Conservation (phyloP, 2,113 vertebrate species). For the Apteryx mantelli region DNA sequence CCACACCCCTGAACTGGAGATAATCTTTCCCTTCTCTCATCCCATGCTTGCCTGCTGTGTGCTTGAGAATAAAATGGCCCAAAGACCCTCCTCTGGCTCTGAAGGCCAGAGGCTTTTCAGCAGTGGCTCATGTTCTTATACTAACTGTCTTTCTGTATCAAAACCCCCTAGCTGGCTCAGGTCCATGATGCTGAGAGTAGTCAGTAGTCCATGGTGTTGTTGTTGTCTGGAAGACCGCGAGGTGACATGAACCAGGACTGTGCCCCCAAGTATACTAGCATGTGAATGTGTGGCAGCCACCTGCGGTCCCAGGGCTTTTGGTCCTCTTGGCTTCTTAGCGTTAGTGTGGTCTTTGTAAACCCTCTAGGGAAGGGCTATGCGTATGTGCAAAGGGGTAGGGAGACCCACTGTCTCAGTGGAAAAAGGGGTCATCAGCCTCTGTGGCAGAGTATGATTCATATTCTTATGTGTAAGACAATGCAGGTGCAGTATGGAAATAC, state of each 20-base stretch:
- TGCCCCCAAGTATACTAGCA: not conserved
- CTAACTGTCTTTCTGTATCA: not conserved
- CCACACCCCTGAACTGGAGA: not conserved
- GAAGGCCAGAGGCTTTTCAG: not conserved
- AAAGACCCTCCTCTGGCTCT: not conserved
- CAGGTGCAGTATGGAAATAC: not conserved
- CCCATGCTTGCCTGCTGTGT: not conserved
- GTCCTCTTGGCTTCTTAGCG: not conserved
- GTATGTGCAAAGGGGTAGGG: fast-evolving
- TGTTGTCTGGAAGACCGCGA: not conserved
- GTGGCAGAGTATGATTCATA: not conserved
- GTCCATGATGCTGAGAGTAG: not conserved
- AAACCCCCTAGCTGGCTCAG: not conserved
- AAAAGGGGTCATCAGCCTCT: not conserved
- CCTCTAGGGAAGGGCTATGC: not conserved
- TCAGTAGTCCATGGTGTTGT: not conserved
- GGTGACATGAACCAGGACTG: not conserved
- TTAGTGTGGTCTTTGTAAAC: not conserved
- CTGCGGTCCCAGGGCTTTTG: not conserved
- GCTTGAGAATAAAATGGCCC: not conserved
- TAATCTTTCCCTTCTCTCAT: not conserved
- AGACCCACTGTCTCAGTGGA: not conserved
- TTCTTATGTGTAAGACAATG: not conserved
- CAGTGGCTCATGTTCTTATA: not conserved
- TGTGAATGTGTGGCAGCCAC: not conserved